Evolutionary conservation across 2,797 vertebrate species (phyloP).

Genomic region (Fistularia tabacaria): DNA sequence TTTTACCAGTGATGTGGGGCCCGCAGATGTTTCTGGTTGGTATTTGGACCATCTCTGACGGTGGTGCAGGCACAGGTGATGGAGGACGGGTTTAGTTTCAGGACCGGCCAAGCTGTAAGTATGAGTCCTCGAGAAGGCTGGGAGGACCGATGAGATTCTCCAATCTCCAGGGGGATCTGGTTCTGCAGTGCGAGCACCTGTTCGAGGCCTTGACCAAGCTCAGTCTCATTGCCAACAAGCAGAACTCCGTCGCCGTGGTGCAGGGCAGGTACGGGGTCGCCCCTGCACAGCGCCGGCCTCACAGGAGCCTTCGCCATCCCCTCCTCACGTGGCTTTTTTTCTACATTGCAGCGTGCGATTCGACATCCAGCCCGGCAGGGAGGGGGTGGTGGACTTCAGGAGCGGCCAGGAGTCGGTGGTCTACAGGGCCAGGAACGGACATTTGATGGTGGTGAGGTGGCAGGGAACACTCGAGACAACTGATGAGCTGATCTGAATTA

Average conservation of each 20-base stretch:
- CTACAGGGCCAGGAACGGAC: conserved; percentile 90
- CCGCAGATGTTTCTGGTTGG: too few relatives aligned
- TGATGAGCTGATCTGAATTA: too few relatives aligned
- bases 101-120: too few relatives aligned
- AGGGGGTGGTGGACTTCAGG: conserved; percentile 87
- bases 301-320: background rate
- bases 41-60: too few relatives aligned
- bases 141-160: background rate
- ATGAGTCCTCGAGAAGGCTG: too few relatives aligned
- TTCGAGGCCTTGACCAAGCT: conserved; percentile 88
- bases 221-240: conserved; percentile 76
- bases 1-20: too few relatives aligned
- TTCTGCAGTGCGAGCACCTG: conserved; percentile 85
- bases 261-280: conserved; percentile 81
- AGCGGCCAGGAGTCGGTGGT: conserved; percentile 84
- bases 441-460: conserved; percentile 88
- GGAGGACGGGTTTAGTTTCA: too few relatives aligned
- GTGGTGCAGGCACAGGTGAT: too few relatives aligned
- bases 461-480: too few relatives aligned
- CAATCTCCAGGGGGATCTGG: conserved; percentile 81
- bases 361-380: conserved; percentile 84
- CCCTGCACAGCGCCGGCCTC: background rate
- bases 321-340: background rate
- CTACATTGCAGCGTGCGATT: conserved; percentile 81
- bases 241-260: conserved; percentile 75